Percentiles rank a stretch among this genome's conserved stretches.
These are phyloP conservation scores for Brotula barbata DNA, from an alignment of 2,797 vertebrate species.

Conservation along the genomic window DNA sequence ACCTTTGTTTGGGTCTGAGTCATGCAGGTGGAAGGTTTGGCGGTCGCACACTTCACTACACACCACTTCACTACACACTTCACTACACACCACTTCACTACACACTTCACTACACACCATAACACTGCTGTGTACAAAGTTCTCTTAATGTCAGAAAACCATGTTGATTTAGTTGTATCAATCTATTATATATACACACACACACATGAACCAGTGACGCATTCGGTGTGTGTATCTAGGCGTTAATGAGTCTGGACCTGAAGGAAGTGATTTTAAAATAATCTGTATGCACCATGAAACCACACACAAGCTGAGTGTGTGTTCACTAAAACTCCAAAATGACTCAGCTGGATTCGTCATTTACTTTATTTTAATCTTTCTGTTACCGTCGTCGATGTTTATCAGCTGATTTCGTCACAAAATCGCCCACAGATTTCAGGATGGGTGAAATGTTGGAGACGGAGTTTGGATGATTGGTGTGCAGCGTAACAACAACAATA, in stretches of 20 bases:
- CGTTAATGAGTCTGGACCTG: neutral
- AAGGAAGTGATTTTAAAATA: neutral
- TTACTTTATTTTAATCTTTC: neutral
- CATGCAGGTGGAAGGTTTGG: constrained; percentile 8
- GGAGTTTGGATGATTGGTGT: neutral
- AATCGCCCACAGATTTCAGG: neutral
- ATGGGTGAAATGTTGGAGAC: neutral
- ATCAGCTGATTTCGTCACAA: neutral
- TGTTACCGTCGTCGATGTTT: neutral
- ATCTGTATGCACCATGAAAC: neutral
- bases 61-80: no score
- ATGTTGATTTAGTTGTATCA: no score
- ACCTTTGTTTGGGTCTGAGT: no score
- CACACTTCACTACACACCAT: no score
- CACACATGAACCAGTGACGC: neutral
- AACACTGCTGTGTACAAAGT: no score
- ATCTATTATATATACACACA: no score
- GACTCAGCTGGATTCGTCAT: constrained; percentile 1
- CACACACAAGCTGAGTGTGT: no score
- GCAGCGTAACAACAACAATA: neutral
- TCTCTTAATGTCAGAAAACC: no score
- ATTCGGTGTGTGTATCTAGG: neutral
- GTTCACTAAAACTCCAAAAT: constrained; percentile 1
- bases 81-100: no score
- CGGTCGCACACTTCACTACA: neutral